Evolutionary conservation across 2,113 vertebrate species (phyloP), one percentile per base, ranked within the genome.

Genomic region (Hassar affinis): DNA sequence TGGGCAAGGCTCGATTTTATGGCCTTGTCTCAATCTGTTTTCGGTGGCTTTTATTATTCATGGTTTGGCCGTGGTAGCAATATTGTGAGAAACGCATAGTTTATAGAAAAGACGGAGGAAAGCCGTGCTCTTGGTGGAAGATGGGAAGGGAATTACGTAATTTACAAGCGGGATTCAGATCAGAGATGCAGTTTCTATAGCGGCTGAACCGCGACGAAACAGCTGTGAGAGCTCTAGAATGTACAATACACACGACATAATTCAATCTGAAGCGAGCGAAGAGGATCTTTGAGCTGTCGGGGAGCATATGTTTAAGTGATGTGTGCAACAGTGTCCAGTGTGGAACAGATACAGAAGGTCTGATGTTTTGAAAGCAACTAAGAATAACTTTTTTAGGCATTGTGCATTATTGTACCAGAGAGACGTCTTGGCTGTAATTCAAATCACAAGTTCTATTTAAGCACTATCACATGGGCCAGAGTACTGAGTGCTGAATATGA

Each of bases 81-180:
- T 35, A 51, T 79, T 64, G 27, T 18, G 35, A 64, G 82, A 84
- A 79, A 84, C 52, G 17, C 72, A 71, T 59, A 61, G 75, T 51
- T 78, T 33, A 25, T 3, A 71, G 35, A 56, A 56, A 69, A 52
- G 33, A 78, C n/a, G n/a, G n/a, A 84, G 12, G 30, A 84, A 79
- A 79, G 38, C 15, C 38, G 42, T 27, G 10, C 18, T 30, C 62
- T 57, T 47, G n/a, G 8, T 30, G 35, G 25, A 45, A 76, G 27
- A 66, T 38, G 38, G 38, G 61, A 25, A 33, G 30, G 78, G 45
- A 49, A 49, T 75, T 6, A 82, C 61, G 15, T 82, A 22, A 62
- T 75, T 61, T 82, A 20, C 49, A n/a, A 38, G 59, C 4, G 2
- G 71, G 61, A 84, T 78, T 76, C 1, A 27, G 30, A 22, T 82